A percentile compares a stretch with the other conserved stretches of the same genome.
phyloP scores from a whole-genome alignment of 2,797 vertebrate genomes.

The Sebastes matsubarae region DNA sequence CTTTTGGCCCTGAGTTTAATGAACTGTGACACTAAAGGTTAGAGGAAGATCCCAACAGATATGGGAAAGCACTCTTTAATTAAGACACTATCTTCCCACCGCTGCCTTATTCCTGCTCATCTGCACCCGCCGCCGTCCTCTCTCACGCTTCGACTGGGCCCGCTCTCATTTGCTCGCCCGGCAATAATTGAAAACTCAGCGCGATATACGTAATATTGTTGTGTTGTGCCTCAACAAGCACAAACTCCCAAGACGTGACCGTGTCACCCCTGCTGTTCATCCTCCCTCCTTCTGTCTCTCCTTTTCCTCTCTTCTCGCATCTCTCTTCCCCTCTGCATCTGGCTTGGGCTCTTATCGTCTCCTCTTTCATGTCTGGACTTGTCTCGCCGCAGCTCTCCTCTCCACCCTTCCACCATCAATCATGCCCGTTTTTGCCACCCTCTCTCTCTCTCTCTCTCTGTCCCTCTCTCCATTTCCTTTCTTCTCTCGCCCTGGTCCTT shows the following conservation, averaged over 20 bases:
- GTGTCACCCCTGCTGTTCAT: slow-evolving; percentile 28
- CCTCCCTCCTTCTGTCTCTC: slow-evolving; percentile 31
- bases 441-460: slow-evolving; percentile 4
- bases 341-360: slow-evolving; percentile 42
- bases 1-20: slow-evolving; percentile 61
- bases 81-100: slow-evolving; percentile 70
- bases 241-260: slow-evolving; percentile 59
- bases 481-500: slow-evolving; percentile 43
- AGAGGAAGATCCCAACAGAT: slow-evolving; percentile 70
- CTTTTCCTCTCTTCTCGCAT: slow-evolving; percentile 30
- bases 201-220: slow-evolving; percentile 66
- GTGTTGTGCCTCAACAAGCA: slow-evolving; percentile 58
- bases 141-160: slow-evolving; percentile 44
- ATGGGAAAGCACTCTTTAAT: slow-evolving; percentile 68
- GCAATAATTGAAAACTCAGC: slow-evolving; percentile 69
- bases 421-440: slow-evolving; percentile 44
- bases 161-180: slow-evolving; percentile 51
- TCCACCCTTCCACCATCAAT: slow-evolving; percentile 31
- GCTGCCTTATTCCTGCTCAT: slow-evolving; percentile 40
- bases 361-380: slow-evolving; percentile 60
- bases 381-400: slow-evolving; percentile 8
- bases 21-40: slow-evolving; percentile 78
- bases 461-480: slow-evolving; percentile 24
- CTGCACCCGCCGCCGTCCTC: slow-evolving; percentile 21
- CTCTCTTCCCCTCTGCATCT: slow-evolving; percentile 40